Base-by-base conservation (phyloP, 2,888 invertebrate species). In the Nomada flava region DNA sequence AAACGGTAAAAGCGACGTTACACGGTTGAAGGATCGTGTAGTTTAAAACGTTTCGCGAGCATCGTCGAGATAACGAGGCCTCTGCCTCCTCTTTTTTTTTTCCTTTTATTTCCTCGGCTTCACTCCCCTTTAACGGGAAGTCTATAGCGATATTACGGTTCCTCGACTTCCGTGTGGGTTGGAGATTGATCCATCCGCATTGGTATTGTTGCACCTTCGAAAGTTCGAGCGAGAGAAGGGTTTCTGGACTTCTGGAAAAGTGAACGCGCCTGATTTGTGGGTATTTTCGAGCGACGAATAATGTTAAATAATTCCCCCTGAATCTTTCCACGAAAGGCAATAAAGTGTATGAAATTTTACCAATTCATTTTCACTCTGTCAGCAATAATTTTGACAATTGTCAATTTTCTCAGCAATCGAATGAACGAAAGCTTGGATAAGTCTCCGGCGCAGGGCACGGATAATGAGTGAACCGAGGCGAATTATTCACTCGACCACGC, bases 11-110 rank as follows among this genome's bases (percentile, higher is more conserved):
- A 64, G n/a, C 64, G 63, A 47, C 59, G 69, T 60, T 53, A 42
- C 55, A 52, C 60, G 55, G 57, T 15, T 50, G 71, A 53, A 50
- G 62, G 67, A 77, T 70, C 70, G 70, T 29, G 59, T 70, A 60
- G 60, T 42, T 70, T 44, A 55, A 55, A 70, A n/a, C 59, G 52
- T 65, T 65, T n/a, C 42, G 59, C 59, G 60, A 64, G 68, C 76
- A 44, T 60, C 26, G 36, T 18, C 50, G 59, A n/a, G 11, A 55
- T 62, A 71, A 79, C 62, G 60, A 79, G 63, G 47, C 55, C 53
- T 13, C n/a, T 20, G 11, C 44, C 10, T 20, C 13, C 5, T 13
- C 13, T 20, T 23, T 5, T 63, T n/a, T 20, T 9, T 10, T 20
- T 20, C 20, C 44, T 18, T 4, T 15, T 15, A 13, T n/a, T 15